Conservation (phyloP, 2,113 vertebrate genomes). For the Boulengerochromis microlepis region DNA sequence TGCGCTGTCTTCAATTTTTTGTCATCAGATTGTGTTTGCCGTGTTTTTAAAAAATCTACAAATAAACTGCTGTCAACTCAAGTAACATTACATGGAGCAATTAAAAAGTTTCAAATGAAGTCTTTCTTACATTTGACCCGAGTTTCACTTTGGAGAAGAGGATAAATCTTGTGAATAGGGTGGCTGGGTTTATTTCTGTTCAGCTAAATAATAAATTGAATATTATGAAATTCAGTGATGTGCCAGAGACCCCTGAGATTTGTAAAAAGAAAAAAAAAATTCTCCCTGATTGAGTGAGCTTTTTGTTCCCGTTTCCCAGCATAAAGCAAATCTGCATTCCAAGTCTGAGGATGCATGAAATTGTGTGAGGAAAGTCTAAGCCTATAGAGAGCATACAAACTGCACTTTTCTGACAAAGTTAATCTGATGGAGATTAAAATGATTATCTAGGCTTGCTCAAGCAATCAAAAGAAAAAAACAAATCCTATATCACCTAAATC, state of each 20-base stretch:
- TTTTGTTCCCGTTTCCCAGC: constrained; percentile 5
- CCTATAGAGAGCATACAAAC: not conserved
- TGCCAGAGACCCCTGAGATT: not conserved
- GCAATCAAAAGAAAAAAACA: constrained; percentile 4
- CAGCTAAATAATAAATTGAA: not conserved
- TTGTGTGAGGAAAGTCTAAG: not conserved
- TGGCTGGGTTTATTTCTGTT: not conserved
- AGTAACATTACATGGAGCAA: not conserved
- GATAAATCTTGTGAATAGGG: not conserved
- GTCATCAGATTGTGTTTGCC: not conserved
- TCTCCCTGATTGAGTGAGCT: not conserved
- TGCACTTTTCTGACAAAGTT: not conserved
- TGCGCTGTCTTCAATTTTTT: not conserved
- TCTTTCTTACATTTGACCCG: not conserved
- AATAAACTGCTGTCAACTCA: not conserved
- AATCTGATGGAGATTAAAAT: constrained; percentile 10
- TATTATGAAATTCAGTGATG: not conserved
- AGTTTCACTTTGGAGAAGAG: not conserved
- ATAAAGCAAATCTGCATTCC: not conserved
- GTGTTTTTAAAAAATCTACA: not conserved
- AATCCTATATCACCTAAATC: not conserved
- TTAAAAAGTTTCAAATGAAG: not conserved
- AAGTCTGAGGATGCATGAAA: not conserved
- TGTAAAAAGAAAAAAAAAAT: not conserved
- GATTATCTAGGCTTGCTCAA: not conserved